Evolutionary conservation across 35 echinoderm and acorn worm genomes (phyloP).

Genomic region (Anneissia japonica): DNA sequence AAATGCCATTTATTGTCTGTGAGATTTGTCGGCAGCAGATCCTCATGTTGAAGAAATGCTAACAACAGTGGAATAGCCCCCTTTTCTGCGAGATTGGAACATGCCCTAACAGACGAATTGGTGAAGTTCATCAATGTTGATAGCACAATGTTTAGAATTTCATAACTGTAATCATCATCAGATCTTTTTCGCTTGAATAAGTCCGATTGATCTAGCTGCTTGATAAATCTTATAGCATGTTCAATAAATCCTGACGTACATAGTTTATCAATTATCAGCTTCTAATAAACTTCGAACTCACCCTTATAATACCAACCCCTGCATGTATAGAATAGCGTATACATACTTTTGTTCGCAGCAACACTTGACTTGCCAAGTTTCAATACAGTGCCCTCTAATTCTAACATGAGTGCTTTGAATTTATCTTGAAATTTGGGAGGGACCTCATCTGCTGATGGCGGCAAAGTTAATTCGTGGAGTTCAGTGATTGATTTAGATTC

Average conservation of each 20-base stretch:
- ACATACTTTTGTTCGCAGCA: neutral
- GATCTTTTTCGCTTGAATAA: neutral
- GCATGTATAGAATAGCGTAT: neutral
- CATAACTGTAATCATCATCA: neutral
- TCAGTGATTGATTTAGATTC: neutral
- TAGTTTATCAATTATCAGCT: neutral
- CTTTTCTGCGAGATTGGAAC: slow-evolving; percentile 20
- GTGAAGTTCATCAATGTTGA: slow-evolving; percentile 58
- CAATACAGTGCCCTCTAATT: neutral
- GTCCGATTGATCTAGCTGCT: neutral
- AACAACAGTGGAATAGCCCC: slow-evolving; percentile 39
- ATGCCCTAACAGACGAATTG: slow-evolving; percentile 30
- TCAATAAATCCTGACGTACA: neutral
- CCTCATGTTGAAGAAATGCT: slow-evolving; percentile 53
- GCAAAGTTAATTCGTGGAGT: neutral
- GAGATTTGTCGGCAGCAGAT: slow-evolving; percentile 37
- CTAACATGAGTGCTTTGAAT: neutral
- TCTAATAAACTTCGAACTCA: neutral
- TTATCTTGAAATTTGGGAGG: neutral
- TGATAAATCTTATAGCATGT: neutral
- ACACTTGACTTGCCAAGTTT: neutral
- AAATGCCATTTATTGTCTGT: slow-evolving; percentile 40
- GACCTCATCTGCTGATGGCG: neutral
- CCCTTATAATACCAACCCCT: neutral
- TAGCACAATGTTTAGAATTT: neutral